Conservation (phyloP, 2,797 vertebrate species). For the Pseudopleuronectes americanus region DNA sequence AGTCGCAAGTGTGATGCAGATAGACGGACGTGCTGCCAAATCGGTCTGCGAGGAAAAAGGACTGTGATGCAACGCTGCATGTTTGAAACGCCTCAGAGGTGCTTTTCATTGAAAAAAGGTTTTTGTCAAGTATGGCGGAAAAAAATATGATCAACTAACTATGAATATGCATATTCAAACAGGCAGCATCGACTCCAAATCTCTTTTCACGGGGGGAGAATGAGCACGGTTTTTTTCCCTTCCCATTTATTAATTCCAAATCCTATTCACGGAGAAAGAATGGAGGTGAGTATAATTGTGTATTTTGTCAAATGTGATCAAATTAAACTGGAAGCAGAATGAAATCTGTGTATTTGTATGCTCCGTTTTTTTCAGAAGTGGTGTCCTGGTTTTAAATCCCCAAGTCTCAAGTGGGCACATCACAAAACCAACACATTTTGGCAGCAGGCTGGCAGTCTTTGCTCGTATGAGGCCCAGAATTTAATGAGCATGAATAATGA, state of each 20-base stretch:
- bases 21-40: conserved; percentile 52
- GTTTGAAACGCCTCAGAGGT: conserved; percentile 66
- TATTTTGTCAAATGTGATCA: conserved; percentile 83
- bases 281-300: conserved; percentile 80
- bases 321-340: conserved; percentile 81
- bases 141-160: conserved; percentile 60
- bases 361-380: conserved; percentile 76
- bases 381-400: conserved; percentile 87
- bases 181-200: conserved; percentile 74
- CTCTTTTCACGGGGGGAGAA: conserved; percentile 73
- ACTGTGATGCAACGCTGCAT: conserved; percentile 62
- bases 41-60: conserved; percentile 46
- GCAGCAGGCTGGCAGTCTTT: conserved; percentile 85
- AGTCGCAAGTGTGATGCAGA: conserved; percentile 67
- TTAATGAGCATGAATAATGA: conserved; percentile 92
- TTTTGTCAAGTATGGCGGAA: conserved; percentile 61
- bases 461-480: conserved; percentile 85
- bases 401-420: conserved; percentile 87
- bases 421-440: conserved; percentile 88
- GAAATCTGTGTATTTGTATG: conserved; percentile 75
- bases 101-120: conserved; percentile 65
- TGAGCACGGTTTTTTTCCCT: conserved; percentile 51
- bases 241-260: conserved; percentile 79
- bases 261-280: conserved; percentile 72
- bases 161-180: conserved; percentile 82